phyloP scores from a whole-genome alignment of 2,113 vertebrate genomes.

The Tychaedon coryphoeus region DNA sequence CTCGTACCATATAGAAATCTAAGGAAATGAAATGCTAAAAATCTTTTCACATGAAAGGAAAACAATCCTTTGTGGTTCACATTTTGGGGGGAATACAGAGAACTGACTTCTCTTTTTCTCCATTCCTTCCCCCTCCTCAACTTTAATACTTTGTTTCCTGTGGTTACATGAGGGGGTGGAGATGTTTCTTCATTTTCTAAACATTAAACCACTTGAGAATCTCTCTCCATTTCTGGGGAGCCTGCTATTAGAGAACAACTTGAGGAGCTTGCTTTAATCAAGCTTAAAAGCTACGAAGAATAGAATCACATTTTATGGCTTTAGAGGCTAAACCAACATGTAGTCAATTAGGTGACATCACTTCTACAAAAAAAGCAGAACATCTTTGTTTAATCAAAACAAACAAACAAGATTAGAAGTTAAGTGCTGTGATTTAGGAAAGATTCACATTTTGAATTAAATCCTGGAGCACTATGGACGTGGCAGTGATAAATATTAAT shows the following conservation, averaged over 20 bases:
- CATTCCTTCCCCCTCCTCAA: conserved; percentile 26
- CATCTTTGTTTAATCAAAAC: conserved; percentile 80
- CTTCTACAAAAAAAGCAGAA: conserved; percentile 64
- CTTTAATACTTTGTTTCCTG: conserved; percentile 79
- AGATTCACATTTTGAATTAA: conserved; percentile 67
- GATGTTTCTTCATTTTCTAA: conserved; percentile 73
- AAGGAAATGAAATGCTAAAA: conserved; percentile 73
- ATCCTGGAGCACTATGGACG: conserved; percentile 9
- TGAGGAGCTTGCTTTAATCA: conserved; percentile 78
- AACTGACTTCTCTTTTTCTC: conserved; percentile 3
- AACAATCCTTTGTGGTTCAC: conserved; percentile 60
- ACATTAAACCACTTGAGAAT: conserved; percentile 75
- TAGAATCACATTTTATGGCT: conserved; percentile 66
- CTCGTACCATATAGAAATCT: conserved; percentile 42
- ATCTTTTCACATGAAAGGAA: conserved; percentile 70
- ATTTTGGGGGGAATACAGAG: conserved; percentile 35
- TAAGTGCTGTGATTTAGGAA: conserved; percentile 56
- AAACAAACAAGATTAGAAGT: conserved; percentile 77
- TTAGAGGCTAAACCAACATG: conserved; percentile 71
- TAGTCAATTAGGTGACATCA: conserved; percentile 77
- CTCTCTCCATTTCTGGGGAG: conserved; percentile 63
- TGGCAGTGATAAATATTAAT: conserved; percentile 57
- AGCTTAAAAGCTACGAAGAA: conserved; percentile 68
- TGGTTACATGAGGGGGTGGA: conserved; percentile 73
- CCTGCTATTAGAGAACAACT: conserved; percentile 69